Base-by-base conservation (phyloP, 2,888 invertebrate genomes). In the Acrobasis suavella region DNA sequence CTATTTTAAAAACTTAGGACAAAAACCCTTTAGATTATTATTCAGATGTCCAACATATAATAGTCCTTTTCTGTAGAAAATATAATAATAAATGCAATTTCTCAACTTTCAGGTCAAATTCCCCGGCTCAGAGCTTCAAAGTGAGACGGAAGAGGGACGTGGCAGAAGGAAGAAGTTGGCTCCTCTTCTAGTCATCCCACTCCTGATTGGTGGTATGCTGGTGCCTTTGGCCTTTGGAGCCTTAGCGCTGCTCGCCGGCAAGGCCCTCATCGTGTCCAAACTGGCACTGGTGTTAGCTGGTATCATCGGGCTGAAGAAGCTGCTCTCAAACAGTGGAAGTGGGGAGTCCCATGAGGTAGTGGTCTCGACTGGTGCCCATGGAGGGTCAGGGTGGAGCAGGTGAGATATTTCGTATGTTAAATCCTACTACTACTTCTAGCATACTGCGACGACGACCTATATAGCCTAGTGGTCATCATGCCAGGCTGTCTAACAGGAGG, bases 201-300 rank as follows among this genome's bases (percentile, higher is more conserved):
- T 97, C 66, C 93, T 97, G 71, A 94, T 97, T 69, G 96, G 96
- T 64, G 97, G 96, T 62, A 96, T 96, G 74, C 89, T 97, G 81
- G 95, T 97, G 51, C 97, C 97, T 7, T 87, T 97, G 61, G 97
- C 97, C 2, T 95, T 97, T 66, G 97, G 97, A 64, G 96, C 96
- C 9, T 84, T 97, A 37, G 96, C 97, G 17, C 93, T 97, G 60
- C 83, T 97, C 62, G 97, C 97, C 52, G 97, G 97, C 71, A 97
- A 97, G 85, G 97, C 97, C 51, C 86, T 97, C 68, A 97, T 97
- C 72, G 96, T 97, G 58, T 96, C 96, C 69, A 97, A 97, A 80
- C 86, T 97, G 71, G 97, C 97, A 0, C 85, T 97, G 62, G 96
- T 97, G 0, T 88, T 97, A 59, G 96, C 97, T 65, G 96, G 95